Evolutionary conservation across 2,113 vertebrate genomes (phyloP), one percentile per base, ranked within the genome.

Genomic region (Ammospiza caudacuta): DNA sequence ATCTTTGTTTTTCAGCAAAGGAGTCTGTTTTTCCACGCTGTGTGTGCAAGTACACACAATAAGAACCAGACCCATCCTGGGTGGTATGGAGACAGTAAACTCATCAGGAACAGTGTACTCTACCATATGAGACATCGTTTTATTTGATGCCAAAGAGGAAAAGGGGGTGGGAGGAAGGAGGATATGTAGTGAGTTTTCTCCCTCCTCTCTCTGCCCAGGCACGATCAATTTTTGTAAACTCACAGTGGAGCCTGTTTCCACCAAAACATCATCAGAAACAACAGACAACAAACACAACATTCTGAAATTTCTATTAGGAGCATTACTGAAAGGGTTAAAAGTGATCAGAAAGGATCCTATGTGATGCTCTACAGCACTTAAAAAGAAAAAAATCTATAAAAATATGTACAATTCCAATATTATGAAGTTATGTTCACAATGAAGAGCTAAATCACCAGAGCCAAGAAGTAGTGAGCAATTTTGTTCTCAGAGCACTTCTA

Each of bases 11-110:
- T 88, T 46, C 25, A 5, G 43, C 73, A 91, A 52, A 86, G 74
- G 22, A 59, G 52, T 76, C 89, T 96, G 83, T 39, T 75, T 79
- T 87, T 90, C 75, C 55, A 55, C 12, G 3, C 54, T 52, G 54
- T 22, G 58, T 83, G 59, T 75, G 55, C 29, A 91, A 94, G 66
- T 31, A 83, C 5, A 39, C 47, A 79, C 89, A 97, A 96, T 95
- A 95, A 96, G 95, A 95, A 95, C 94, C 97, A 97, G 97, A 97
- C 77, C 91, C 95, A 73, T 83, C 95, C 94, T 97, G 96, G 96
- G 97, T 97, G 97, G 97, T 96, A 94, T 54, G 59, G 92, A 97
- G 94, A 96, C 94, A 95, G 89, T 74, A 91, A 87, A 92, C 93
- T 94, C 94, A 94, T 95, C 92, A 90, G 91, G 81, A 91, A 86